Conservation (phyloP, 2,888 invertebrate genomes). For the Seira ritae region DNA sequence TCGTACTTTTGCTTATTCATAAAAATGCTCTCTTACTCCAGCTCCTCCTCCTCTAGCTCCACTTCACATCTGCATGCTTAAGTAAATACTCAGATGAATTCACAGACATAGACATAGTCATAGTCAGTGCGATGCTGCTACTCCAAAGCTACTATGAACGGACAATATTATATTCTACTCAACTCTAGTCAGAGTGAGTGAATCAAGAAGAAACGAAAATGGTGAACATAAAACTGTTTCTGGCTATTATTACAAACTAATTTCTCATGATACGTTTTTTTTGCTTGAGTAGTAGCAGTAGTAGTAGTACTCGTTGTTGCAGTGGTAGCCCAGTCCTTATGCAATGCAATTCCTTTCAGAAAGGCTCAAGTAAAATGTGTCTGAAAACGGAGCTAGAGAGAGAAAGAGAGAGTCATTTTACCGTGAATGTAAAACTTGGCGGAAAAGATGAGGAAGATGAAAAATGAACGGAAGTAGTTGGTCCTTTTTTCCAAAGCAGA, state of each 20-base stretch:
- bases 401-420: conserved; percentile 10
- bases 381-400: too few relatives aligned
- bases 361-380: not conserved
- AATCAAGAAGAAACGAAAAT: not conserved
- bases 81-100: too few relatives aligned
- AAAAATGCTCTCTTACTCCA: not conserved
- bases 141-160: too few relatives aligned
- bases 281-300: not conserved
- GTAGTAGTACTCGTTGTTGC: too few relatives aligned
- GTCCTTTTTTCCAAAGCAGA: not conserved
- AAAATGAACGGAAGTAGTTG: conserved; percentile 47
- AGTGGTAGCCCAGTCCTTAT: too few relatives aligned
- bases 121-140: too few relatives aligned
- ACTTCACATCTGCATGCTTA: too few relatives aligned
- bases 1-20: not conserved
- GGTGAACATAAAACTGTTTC: conserved; percentile 5
- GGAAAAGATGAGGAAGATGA: conserved; percentile 37
- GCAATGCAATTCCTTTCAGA: too few relatives aligned
- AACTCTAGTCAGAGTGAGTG: not conserved
- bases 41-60: too few relatives aligned
- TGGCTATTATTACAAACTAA: conserved; percentile 8
- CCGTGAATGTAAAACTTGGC: conserved; percentile 32
- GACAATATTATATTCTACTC: not conserved
- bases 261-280: conserved; percentile 3
- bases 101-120: too few relatives aligned